Base-by-base conservation (phyloP, 1,140 invertebrate species). In the Musca vetustissima region DNA sequence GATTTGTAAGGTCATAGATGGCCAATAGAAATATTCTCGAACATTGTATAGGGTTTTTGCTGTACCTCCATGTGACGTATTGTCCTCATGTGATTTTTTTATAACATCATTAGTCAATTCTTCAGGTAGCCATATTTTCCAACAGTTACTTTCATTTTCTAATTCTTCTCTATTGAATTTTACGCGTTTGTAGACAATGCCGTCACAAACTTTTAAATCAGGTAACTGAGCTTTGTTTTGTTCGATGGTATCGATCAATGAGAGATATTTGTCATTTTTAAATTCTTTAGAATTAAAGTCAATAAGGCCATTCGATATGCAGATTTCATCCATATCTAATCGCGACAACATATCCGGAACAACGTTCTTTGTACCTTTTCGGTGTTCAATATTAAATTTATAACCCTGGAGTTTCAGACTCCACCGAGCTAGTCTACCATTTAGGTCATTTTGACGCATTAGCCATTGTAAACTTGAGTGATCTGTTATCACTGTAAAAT, bases 401-500 rank as follows among this genome's bases (percentile, higher is more conserved):
- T 19, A 52, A 4, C 49, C 49, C 21, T 52, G 49, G 49, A 52
- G 49, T 19, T 52, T 52, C 8, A 52, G 8, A 17, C 49, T 52
- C 49, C 49, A 52, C 49, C 49, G 17, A 21, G 49, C 49, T 19
- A 52, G n/a, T 52, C 49, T n/a, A 19, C 49, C 49, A 19, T 52
- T 52, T n/a, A 52, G 49, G 21, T 52, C 49, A 19, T 52, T n/a
- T 28, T 48, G 80, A 70, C 75, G 76, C 21, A 75, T 50, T 36
- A 76, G 72, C 73, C 73, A 73, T 52, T 73, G 72, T 19, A 76
- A 32, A n/a, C 66, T 68, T 14, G 66, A 24, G 68, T 75, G 73
- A 53, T 76, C 74, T 8, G 75, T 76, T 28, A 83, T 69, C 0
- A 86, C 78, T 0, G 32, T 76, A 64, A 85, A 84, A 4, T 79